Evolutionary conservation across 2,888 invertebrate species (phyloP), one percentile per base, ranked within the genome.

Genomic region (Clitarchus hookeri): DNA sequence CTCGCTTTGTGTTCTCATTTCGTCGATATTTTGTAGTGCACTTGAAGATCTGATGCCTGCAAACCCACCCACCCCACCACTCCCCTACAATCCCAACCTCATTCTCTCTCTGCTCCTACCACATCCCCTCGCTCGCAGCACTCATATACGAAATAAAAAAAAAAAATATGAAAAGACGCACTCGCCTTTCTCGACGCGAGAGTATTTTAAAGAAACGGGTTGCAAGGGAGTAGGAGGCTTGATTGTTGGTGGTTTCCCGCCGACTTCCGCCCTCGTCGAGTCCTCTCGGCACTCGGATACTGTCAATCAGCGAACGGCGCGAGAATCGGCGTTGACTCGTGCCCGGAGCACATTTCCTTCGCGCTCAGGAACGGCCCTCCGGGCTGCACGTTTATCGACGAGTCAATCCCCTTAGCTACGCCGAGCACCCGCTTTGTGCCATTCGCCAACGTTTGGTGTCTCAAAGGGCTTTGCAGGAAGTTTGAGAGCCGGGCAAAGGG

Each of bases 1-100:
- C 65, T 65, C 65, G 65, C 65, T 65, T 65, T 65, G 65, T 65
- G 65, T 65, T 65, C 65, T 65, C 65, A 65, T 65, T 65, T n/a
- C 65, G 65, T 65, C 65, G 65, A 65, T 65, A 65, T 65, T 65
- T 65, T 65, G 65, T 65, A 65, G 65, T 65, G 65, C 65, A 65
- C 65, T 65, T 65, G 65, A 65, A 65, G 65, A 65, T 65, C 65
- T 65, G 65, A 65, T 65, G 65, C 65, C 65, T 65, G 65, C 65
- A 19, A 8, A 36, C 65, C 65, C n/a, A 11, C 65, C 8, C 65
- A 11, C 65, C 65, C 65, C 48, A 48, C 16, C 48, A 48, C 48
- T 1, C 36, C 36, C 36, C 36, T 36, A 2, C 8, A 48, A 48
- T 6, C 48, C 48, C 23, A 65, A n/a, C 65, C 65, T 65, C 65